Evolutionary conservation across 2,888 invertebrate species (phyloP), one percentile per base, ranked within the genome.

Genomic region (Mantis religiosa): DNA sequence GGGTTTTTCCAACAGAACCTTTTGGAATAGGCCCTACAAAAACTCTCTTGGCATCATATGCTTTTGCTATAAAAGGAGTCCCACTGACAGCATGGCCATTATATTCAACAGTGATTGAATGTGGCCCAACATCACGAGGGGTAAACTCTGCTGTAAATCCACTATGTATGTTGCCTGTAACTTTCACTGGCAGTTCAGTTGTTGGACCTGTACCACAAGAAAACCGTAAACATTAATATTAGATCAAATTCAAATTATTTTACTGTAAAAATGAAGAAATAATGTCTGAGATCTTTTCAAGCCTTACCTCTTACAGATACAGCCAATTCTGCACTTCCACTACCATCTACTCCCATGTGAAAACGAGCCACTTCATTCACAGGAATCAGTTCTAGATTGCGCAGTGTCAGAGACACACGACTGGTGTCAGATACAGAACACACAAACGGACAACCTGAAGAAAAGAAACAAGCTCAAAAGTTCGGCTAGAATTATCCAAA

Each of bases 71-170:
- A 93, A 98, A 98, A 89, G 98, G 97, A 89, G 98, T 98, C 41
- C 98, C 98, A 94, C 95, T 96, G 15, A 98, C 97, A 3, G 97
- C 96, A 92, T 97, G 96, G 84, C 97, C 97, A 93, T 98, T 98
- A 93, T 98, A 98, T 92, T 98, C 97, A 28, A 98, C 98, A 90
- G 96, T 97, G 87, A 98, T 96, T 81, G 97, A 96, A 92, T 98
- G 98, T 0, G 98, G 97, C 88, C 99, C 99, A n/a, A 99, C 98
- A 93, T 97, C 97, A 90, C 95, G 95, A 1, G 99, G 99, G 41
- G 97, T 97, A 93, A 99, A 99, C 93, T 98, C 97, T 71, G 98
- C 97, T 0, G 97, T 97, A 92, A 98, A 96, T 3, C 98, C 98
- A 28, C 96, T 96, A 92, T 97, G 96, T 71, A 97, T 97, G 91